Base-by-base conservation (phyloP, 2,113 vertebrate genomes). In the Hypocryptadius cinnamomeus region DNA sequence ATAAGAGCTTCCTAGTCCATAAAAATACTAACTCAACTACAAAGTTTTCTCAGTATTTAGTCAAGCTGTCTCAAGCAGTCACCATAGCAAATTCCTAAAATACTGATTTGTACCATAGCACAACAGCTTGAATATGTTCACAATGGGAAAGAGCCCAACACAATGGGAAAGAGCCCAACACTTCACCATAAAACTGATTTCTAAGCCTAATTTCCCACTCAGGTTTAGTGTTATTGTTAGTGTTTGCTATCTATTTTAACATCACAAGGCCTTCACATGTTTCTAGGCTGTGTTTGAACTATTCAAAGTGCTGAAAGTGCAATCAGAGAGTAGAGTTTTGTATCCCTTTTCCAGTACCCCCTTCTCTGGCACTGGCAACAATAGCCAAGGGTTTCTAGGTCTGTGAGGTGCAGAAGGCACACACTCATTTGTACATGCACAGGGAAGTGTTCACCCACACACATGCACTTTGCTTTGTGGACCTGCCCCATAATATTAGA, bases 11-110 rank as follows among this genome's bases (percentile, higher is more conserved):
- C 92, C 96, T 96, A 97, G 90, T 70, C 95, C 96, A 96, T 96
- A 98, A 97, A 98, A 98, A 97, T 96, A 97, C 96, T 97, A 97
- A 96, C 65, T 90, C 54, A 91, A 47, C 95, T 97, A 98, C 95
- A 97, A 97, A 97, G 97, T 82, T 94, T 80, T 50, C 72, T 57
- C 79, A 94, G 77, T 87, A 74, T 92, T 97, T 89, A 74, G 87
- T 81, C 90, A 89, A 94, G 51, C 88, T 94, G 61, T 84, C 83
- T 94, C 79, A 92, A 87, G 70, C 92, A 96, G 83, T 93, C 95
- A 96, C 86, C 61, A 85, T 31, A 93, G 66, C 87, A 93, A 94
- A 97, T 89, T 95, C 68, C 90, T 96, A 97, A 96, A 84, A 64
- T 63, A 96, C 16, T 33, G 30, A 70, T 65, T 93, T 93, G 82